Evolutionary conservation across 2,888 invertebrate species (phyloP).

Genomic region (Melanchra persicariae): DNA sequence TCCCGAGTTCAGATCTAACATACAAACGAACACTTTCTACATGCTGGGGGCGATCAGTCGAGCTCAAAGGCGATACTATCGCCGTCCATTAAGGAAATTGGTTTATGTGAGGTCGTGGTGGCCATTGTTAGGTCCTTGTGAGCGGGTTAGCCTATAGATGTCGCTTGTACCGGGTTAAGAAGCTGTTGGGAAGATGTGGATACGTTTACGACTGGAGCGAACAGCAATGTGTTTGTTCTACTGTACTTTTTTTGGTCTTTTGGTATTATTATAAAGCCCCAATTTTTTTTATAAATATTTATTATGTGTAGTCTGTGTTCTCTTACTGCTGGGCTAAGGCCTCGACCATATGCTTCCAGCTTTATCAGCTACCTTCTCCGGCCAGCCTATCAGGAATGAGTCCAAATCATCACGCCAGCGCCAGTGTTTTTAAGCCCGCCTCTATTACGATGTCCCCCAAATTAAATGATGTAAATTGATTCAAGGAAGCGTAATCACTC

Average conservation of each 20-base stretch:
- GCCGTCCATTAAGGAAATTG: constrained; percentile 88
- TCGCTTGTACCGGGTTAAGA: neutral
- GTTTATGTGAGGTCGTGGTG: constrained; percentile 76
- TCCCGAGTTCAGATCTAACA: constrained; percentile 27
- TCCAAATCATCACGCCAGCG: no score
- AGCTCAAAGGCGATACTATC: constrained; percentile 78
- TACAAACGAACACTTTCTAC: constrained; percentile 41
- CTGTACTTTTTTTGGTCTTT: neutral
- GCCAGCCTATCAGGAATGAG: no score
- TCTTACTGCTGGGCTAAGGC: no score
- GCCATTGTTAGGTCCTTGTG: constrained; percentile 56
- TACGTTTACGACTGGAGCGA: neutral
- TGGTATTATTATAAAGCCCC: no score
- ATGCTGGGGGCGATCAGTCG: constrained; percentile 56
- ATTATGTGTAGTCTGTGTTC: no score
- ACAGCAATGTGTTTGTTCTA: neutral
- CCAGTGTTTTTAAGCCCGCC: no score
- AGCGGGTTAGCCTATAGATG: constrained; percentile 11
- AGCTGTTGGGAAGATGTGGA: neutral
- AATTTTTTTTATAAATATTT: no score
- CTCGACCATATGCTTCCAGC: no score
- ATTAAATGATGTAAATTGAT: no score
- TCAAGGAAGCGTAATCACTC: no score
- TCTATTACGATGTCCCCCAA: no score
- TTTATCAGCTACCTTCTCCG: no score